Evolutionary conservation across 2,113 vertebrate genomes (phyloP), one percentile per base, ranked within the genome.

Genomic region (Pycnonotus jocosus): DNA sequence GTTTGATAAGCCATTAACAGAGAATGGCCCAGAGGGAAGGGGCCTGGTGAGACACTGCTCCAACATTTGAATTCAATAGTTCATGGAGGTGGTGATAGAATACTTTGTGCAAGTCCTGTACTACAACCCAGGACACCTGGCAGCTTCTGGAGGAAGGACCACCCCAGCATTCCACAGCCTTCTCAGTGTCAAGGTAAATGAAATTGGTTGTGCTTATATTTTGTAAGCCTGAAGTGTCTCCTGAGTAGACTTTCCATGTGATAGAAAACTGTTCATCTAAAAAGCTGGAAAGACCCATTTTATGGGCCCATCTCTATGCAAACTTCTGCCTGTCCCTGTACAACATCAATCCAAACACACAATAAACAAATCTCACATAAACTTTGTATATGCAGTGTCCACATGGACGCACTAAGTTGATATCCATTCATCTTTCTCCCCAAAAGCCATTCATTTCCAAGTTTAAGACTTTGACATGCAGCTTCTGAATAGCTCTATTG

Each of bases 191-290:
- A 30, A 40, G 61, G 27, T 31, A 76, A 27, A 44, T 79, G 28
- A 28, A 28, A 38, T 12, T 2, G 0, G 3, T 35, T 3, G 0
- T 40, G 48, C 20, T 79, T 25, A 23, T 0, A 1, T 42, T 58
- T 45, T 45, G 14, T 16, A 27, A 65, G 27, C 27, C 44, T 48
- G 15, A 80, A 47, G 24, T 8, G 11, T 71, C 11, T 40, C 47
- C 40, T 22, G 47, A 54, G 33, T 0, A 57, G 42, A n/a, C 40
- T 61, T 62, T 22, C 6, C 4, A 10, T 6, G 3, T 13, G 54
- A 44, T 7, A 15, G 31, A 53, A 64, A 72, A 38, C 30, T 16
- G 17, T 21, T 64, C 10, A n/a, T 24, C 30, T 65, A 16, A 65
- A 54, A 62, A 27, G 6, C 17, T 12, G 45, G 8, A 19, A 82